phyloP scores from a whole-genome alignment of 2,797 vertebrate genomes.

The Thalassophryne amazonica region DNA sequence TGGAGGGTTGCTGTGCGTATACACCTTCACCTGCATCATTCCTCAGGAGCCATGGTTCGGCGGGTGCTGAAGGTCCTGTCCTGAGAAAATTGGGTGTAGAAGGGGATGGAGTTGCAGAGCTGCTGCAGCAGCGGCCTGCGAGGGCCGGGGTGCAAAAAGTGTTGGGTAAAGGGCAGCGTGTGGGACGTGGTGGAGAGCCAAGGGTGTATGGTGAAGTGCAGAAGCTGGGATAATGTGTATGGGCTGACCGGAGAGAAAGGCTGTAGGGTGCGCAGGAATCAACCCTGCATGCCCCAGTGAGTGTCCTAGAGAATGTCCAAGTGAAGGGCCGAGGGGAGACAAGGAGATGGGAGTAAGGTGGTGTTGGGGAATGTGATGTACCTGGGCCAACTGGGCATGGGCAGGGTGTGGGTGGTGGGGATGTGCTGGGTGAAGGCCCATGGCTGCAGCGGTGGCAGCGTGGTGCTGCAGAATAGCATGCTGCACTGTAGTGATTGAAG shows the following conservation, averaged over 20 bases:
- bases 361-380: conserved; percentile 95
- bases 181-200: conserved; percentile 92
- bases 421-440: conserved; percentile 87
- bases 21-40: conserved; percentile 12
- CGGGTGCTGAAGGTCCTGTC: conserved; percentile 98
- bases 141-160: conserved; percentile 86
- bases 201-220: conserved; percentile 91
- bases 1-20: conserved; percentile 15
- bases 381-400: conserved; percentile 91
- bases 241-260: conserved; percentile 94
- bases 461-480: conserved; percentile 97
- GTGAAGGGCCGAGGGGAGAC: conserved; percentile 88
- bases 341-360: conserved; percentile 93
- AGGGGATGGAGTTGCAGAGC: conserved; percentile 95
- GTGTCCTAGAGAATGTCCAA: conserved; percentile 91
- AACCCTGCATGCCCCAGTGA: conserved; percentile 89
- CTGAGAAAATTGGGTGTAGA: conserved; percentile 98
- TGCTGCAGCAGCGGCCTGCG: conserved; percentile 86
- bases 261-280: conserved; percentile 91
- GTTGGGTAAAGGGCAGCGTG: conserved; percentile 93
- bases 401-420: conserved; percentile 87
- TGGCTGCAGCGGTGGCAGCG: conserved; percentile 85
- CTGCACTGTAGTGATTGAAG: conserved; percentile 93
- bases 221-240: conserved; percentile 98
- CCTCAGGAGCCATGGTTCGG: conserved; percentile 96